Conservation (phyloP, 2,797 vertebrate genomes). For the Thripadectes ignobilis region DNA sequence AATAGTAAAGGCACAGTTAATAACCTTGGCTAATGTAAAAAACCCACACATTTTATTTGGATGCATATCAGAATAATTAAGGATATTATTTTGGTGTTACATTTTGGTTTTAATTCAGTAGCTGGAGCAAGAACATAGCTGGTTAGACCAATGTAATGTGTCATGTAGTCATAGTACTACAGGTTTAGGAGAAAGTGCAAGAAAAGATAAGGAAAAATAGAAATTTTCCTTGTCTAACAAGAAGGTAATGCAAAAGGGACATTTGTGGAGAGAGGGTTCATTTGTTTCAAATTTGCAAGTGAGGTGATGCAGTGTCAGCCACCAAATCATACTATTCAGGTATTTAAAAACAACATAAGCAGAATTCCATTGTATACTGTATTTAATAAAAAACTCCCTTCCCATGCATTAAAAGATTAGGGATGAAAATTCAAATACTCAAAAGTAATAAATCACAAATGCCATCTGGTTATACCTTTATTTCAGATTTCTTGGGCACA, state of each 20-base stretch:
- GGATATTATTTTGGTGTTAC: background rate
- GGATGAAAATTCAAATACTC: background rate
- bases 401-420: background rate
- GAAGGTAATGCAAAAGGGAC: background rate
- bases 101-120: background rate
- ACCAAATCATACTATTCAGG: background rate
- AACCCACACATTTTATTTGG: background rate
- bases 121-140: background rate
- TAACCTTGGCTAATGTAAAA: background rate
- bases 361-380: background rate
- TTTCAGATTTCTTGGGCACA: background rate
- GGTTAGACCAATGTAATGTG: background rate
- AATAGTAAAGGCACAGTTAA: background rate
- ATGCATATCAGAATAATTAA: background rate
- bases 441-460: background rate
- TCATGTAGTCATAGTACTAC: background rate
- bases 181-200: background rate
- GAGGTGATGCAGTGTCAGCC: background rate
- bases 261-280: background rate
- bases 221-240: background rate
- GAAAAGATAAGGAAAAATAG: background rate
- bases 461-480: background rate
- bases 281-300: background rate
- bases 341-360: background rate
- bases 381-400: background rate